Conservation (phyloP, 2,888 invertebrate species). For the Tanytarsus gracilentus region DNA sequence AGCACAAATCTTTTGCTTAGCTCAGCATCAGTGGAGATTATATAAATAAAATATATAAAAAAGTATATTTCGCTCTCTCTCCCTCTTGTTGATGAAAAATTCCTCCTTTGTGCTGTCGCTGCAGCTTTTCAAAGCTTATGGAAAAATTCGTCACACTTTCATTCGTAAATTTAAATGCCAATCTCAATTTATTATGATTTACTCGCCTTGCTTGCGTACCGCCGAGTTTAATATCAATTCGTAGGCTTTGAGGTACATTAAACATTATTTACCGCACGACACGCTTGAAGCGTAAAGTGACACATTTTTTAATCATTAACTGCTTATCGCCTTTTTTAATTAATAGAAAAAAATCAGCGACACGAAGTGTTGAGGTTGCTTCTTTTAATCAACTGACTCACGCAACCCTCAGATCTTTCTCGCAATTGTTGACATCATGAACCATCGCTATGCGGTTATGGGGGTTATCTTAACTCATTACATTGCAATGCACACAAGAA, state of each 20-base stretch:
- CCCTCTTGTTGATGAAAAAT: no score
- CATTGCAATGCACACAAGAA: background rate
- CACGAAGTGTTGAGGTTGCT: no score
- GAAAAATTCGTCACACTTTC: constrained; percentile 20
- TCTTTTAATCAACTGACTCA: no score
- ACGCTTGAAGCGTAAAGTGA: constrained; percentile 7
- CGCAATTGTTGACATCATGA: background rate
- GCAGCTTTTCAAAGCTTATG: background rate
- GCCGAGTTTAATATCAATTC: background rate
- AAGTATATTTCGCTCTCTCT: no score
- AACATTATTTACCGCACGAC: background rate
- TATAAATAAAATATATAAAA: no score
- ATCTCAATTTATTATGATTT: background rate
- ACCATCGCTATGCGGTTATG: no score
- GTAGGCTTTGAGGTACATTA: background rate
- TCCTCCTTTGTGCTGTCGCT: no score
- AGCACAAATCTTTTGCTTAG: no score
- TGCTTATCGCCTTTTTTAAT: constrained; percentile 8
- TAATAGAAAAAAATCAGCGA: background rate
- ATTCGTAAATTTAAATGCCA: constrained; percentile 9
- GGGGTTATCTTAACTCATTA: no score
- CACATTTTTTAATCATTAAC: constrained; percentile 10
- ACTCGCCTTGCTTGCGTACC: background rate
- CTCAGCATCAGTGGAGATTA: no score
- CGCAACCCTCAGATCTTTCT: no score